phyloP scores from a whole-genome alignment of 2,113 vertebrate species.

The Mandrillus leucophaeus region DNA sequence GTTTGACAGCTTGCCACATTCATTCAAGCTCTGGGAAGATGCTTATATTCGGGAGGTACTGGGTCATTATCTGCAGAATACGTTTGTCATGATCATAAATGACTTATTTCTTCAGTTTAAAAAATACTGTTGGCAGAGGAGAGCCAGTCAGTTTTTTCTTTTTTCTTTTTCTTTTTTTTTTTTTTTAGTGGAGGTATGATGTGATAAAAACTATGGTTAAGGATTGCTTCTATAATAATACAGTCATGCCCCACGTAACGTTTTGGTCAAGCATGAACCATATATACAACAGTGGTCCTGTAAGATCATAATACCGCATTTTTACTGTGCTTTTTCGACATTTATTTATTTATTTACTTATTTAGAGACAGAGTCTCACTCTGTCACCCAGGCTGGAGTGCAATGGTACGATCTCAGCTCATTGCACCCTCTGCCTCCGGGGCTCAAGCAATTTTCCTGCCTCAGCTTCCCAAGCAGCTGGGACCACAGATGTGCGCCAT shows the following conservation, averaged over 20 bases:
- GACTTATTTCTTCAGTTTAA: conserved; percentile 21
- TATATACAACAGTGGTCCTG: background rate
- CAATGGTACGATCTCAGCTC: too few relatives aligned
- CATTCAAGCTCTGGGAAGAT: conserved; percentile 11
- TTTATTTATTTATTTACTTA: background rate
- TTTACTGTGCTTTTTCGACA: background rate
- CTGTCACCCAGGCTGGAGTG: too few relatives aligned
- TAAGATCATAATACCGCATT: background rate
- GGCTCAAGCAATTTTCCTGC: too few relatives aligned
- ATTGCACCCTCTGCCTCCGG: too few relatives aligned
- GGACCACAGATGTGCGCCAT: too few relatives aligned
- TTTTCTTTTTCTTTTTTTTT: background rate
- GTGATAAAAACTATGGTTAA: conserved; percentile 9
- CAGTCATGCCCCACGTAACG: background rate
- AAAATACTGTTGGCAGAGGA: background rate
- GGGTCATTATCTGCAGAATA: background rate
- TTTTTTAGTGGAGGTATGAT: background rate
- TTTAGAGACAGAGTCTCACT: too few relatives aligned
- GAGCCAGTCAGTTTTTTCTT: background rate
- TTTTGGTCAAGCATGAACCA: background rate
- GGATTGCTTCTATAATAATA: background rate
- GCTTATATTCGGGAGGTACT: background rate
- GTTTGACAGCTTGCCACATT: background rate
- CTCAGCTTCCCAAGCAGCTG: too few relatives aligned
- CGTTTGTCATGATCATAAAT: background rate